phyloP scores from a whole-genome alignment of 2,797 vertebrate species.

The Megaceryle alcyon region DNA sequence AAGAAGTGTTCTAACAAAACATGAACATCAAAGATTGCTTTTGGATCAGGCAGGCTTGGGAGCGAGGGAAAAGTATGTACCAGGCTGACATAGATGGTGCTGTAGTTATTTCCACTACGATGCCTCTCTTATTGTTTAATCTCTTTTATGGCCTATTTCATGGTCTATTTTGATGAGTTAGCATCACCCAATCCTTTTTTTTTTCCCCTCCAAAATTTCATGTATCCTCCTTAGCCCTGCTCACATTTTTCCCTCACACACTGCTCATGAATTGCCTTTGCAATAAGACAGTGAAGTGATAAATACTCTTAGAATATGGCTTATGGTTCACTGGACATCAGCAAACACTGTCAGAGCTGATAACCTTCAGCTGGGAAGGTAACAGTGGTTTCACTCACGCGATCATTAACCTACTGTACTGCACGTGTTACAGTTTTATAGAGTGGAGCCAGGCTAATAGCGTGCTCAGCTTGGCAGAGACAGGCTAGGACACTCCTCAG shows the following conservation, averaged over 20 bases:
- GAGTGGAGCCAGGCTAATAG: background rate
- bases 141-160: conserved; percentile 31
- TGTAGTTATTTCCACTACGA: conserved; percentile 4
- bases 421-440: background rate
- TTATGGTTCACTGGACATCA: conserved; percentile 32
- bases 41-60: background rate
- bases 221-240: background rate
- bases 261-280: conserved; percentile 3
- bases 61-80: background rate
- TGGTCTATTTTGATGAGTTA: conserved; percentile 42
- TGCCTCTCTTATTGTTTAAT: conserved; percentile 21
- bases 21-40: background rate
- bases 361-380: conserved; percentile 2
- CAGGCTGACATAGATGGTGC: background rate
- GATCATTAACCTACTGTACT: background rate
- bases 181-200: background rate
- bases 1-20: background rate
- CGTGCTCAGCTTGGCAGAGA: background rate
- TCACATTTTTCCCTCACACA: background rate
- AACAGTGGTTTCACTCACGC: background rate
- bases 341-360: conserved; percentile 29
- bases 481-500: background rate
- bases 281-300: background rate
- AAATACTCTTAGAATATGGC: background rate
- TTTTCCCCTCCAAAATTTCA: background rate